Evolutionary conservation across 2,797 vertebrate genomes (phyloP).

Genomic region (Tokudaia muenninki): DNA sequence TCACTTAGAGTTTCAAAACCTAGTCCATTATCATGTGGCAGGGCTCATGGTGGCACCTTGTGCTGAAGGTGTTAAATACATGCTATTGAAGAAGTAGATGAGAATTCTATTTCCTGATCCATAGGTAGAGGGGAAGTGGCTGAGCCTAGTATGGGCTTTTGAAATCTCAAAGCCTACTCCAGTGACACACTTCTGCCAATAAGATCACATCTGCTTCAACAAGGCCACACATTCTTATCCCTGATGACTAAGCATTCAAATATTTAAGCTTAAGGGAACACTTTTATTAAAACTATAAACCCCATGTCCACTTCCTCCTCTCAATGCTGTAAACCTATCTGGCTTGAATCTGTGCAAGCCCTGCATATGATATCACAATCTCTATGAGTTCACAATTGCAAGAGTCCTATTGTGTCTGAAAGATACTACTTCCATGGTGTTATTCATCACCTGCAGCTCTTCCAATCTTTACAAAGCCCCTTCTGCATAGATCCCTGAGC

Average conservation of each 20-base stretch:
- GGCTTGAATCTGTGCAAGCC: not conserved
- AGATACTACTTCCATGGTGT: not conserved
- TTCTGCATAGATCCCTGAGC: not conserved
- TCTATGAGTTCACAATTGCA: not conserved
- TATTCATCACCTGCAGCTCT: not conserved
- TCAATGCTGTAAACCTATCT: not conserved
- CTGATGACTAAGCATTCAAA: not conserved
- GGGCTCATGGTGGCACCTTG: not conserved
- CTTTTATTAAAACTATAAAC: not conserved
- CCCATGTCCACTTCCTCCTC: not conserved
- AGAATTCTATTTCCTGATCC: not conserved
- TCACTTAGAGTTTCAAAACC: not conserved
- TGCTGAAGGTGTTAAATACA: not conserved
- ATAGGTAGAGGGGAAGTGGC: not conserved
- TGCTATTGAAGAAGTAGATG: not conserved
- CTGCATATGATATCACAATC: not conserved
- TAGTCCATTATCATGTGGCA: not conserved
- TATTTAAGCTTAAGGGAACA: not conserved
- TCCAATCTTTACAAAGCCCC: not conserved
- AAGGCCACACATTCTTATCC: not conserved
- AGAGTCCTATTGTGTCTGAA: not conserved
- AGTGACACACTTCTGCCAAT: not conserved
- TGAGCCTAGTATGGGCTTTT: not conserved
- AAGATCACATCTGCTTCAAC: not conserved
- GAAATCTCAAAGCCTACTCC: not conserved